phyloP scores from a whole-genome alignment of 2,113 vertebrate genomes.

The Miniopterus natalensis region DNA sequence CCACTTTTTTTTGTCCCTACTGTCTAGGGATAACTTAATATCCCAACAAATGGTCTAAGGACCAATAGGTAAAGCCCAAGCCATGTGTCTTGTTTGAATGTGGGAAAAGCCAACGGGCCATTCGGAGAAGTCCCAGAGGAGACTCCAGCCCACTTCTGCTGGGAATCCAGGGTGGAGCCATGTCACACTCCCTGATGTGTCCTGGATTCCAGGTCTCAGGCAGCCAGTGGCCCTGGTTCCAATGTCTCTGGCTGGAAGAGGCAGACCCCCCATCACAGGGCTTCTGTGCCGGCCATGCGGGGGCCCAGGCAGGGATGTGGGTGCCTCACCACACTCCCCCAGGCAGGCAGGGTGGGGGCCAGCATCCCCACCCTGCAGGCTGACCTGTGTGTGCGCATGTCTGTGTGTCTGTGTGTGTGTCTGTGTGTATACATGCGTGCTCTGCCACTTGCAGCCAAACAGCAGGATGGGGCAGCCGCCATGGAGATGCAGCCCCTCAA shows the following conservation, averaged over 20 bases:
- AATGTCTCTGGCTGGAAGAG: not conserved
- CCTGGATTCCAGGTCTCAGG: not conserved
- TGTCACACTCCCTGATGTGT: not conserved
- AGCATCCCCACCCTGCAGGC: not conserved
- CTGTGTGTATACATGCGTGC: not conserved
- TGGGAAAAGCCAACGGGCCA: not conserved
- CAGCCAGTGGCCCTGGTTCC: not conserved
- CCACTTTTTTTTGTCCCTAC: not conserved
- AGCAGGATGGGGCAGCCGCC: conserved; percentile 97
- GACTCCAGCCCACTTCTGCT: not conserved
- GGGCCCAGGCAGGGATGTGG: not conserved
- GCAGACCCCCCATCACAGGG: not conserved
- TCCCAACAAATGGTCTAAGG: not conserved
- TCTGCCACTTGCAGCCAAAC: conserved; percentile 93
- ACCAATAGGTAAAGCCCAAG: not conserved
- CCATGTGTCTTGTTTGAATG: not conserved
- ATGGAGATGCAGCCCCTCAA: conserved; percentile 99
- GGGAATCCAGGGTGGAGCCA: not conserved
- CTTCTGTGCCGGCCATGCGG: not conserved
- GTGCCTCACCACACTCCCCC: not conserved
- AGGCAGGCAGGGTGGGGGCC: conserved; percentile 32
- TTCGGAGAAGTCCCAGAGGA: not conserved
- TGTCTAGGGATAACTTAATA: not conserved
- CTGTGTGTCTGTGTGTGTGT: not conserved
- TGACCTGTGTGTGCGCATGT: conserved; percentile 45